Percentiles rank a stretch among this genome's conserved stretches.
phyloP scores from a whole-genome alignment of 2,113 vertebrate genomes.

The Pygoscelis adeliae region DNA sequence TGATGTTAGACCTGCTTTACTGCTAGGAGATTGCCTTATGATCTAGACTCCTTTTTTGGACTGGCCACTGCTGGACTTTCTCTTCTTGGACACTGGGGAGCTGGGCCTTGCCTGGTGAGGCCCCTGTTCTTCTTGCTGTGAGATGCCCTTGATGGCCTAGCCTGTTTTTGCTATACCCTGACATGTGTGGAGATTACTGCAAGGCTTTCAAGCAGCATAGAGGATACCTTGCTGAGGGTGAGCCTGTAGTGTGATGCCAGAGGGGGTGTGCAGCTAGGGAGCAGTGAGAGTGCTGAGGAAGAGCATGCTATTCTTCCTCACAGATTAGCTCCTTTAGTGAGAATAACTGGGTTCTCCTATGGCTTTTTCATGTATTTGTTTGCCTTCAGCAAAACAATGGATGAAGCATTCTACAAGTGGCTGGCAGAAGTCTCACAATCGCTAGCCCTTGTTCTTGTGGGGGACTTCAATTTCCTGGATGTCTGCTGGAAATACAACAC shows the following conservation, averaged over 20 bases:
- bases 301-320: neutral
- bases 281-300: neutral
- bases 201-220: neutral
- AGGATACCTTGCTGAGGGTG: neutral
- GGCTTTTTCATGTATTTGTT: neutral
- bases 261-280: fast-evolving
- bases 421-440: too few species aligned
- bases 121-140: neutral
- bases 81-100: neutral
- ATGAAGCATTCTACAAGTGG: too few species aligned
- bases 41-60: neutral
- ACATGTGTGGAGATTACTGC: fast-evolving
- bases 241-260: neutral
- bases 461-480: too few species aligned
- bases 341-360: neutral
- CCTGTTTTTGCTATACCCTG: neutral
- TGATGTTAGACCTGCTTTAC: neutral
- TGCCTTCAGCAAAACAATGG: neutral
- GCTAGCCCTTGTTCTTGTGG: too few species aligned
- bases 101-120: neutral
- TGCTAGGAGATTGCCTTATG: neutral
- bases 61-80: neutral
- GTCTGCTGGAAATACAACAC: too few species aligned
- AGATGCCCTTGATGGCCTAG: neutral
- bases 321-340: fast-evolving